A percentile compares a stretch with the other conserved stretches of the same genome.
phyloP scores from a whole-genome alignment of 2,113 vertebrate genomes.

The Trochalopteron elliotii region DNA sequence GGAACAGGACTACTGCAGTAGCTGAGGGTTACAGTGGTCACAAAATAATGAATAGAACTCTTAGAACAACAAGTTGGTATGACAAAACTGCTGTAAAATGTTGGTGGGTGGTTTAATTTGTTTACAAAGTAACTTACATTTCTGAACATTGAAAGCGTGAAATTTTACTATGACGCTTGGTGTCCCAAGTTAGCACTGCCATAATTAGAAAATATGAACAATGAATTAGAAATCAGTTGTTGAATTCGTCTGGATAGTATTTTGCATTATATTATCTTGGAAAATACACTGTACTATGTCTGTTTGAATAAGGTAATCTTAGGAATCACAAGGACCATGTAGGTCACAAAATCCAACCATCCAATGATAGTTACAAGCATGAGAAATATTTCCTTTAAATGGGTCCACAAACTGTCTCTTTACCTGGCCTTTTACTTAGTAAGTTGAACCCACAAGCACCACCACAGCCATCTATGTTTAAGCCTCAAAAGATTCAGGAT shows the following conservation, averaged over 20 bases:
- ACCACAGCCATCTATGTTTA: neutral
- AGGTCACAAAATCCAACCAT: neutral
- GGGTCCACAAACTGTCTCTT: neutral
- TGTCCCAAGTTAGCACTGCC: neutral
- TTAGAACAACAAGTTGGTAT: neutral
- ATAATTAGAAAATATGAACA: neutral
- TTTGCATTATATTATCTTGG: neutral
- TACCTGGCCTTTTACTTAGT: neutral
- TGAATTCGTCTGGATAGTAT: neutral
- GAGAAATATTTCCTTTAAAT: neutral
- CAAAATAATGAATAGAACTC: neutral
- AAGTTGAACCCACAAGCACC: neutral
- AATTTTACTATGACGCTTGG: neutral
- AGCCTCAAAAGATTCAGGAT: neutral
- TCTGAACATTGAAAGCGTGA: neutral
- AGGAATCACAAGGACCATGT: neutral
- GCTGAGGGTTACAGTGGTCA: neutral
- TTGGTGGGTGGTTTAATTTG: neutral
- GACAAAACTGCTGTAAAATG: neutral
- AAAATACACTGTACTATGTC: neutral
- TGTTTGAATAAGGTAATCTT: neutral
- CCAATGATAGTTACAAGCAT: neutral
- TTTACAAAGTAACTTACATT: neutral
- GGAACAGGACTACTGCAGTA: neutral
- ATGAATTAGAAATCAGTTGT: neutral